Percentiles rank a stretch among this genome's conserved stretches.
Conservation (phyloP, 1,140 invertebrate genomes). For the Laupala kohalensis region DNA sequence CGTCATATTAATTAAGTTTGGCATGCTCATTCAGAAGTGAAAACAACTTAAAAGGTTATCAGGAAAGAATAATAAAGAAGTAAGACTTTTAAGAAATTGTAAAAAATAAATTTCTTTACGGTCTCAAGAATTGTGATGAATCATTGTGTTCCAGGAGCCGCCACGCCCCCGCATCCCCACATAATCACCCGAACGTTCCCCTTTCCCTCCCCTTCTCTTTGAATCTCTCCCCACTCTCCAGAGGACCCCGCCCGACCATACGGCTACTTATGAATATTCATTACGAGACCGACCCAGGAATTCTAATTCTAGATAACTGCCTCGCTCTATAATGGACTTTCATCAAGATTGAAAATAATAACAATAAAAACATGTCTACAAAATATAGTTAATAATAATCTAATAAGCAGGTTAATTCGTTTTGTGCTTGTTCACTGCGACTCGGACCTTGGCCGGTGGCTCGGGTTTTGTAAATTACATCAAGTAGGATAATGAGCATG, state of each 20-base stretch:
- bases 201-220: neutral
- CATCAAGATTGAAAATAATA: constrained; percentile 4
- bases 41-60: no score
- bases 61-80: no score
- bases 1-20: no score
- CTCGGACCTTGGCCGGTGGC: neutral
- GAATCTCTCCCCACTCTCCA: neutral
- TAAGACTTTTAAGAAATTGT: no score
- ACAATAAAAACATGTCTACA: neutral
- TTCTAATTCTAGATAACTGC: constrained; percentile 12
- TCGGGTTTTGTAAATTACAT: constrained; percentile 1
- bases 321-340: constrained; percentile 10
- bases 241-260: neutral
- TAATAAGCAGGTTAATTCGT: constrained; percentile 6
- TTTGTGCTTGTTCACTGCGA: neutral
- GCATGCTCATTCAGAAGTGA: no score
- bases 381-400: constrained; percentile 10
- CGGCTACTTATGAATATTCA: constrained; percentile 8
- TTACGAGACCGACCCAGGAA: neutral
- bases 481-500: neutral
- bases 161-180: neutral
- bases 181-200: neutral
- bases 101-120: no score
- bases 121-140: no score
- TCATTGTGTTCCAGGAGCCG: no score